Conservation (phyloP, 2,113 vertebrate genomes). For the Zeus faber region DNA sequence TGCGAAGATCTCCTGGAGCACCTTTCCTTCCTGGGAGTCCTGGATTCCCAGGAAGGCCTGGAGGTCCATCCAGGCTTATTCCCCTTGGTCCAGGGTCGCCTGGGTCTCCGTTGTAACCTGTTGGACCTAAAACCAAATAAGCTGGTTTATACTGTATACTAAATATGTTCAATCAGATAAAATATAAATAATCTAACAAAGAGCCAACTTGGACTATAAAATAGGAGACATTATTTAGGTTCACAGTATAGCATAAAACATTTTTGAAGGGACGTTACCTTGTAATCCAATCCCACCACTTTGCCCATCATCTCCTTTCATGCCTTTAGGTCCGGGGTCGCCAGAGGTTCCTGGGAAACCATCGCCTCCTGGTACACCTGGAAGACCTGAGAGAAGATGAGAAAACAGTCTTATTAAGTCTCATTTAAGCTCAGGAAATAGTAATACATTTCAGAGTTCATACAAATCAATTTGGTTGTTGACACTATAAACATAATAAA, state of each 20-base stretch:
- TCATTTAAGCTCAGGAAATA: too few species aligned
- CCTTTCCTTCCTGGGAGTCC: slow-evolving; percentile 52
- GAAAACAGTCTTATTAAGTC: too few species aligned
- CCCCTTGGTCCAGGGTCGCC: slow-evolving; percentile 41
- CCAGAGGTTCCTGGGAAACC: slow-evolving; percentile 25
- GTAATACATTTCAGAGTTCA: too few species aligned
- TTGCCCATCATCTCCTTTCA: slow-evolving; percentile 41
- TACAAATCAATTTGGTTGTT: too few species aligned
- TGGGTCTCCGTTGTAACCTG: slow-evolving; percentile 46
- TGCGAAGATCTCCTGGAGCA: slow-evolving; percentile 27
- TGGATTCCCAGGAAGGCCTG: slow-evolving; percentile 39
- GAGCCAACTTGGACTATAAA: background rate
- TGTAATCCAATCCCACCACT: slow-evolving; percentile 47
- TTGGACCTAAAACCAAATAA: slow-evolving; percentile 58
- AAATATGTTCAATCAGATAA: too few species aligned
- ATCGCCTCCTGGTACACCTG: slow-evolving; percentile 34
- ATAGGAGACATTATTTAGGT: background rate
- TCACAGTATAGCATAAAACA: background rate
- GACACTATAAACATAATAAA: too few species aligned
- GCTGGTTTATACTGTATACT: background rate
- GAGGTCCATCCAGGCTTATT: slow-evolving; percentile 28
- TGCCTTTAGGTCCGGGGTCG: slow-evolving; percentile 48
- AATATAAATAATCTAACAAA: too few species aligned
- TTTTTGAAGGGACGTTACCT: slow-evolving; percentile 49
- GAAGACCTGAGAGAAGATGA: too few species aligned